Conservation (phyloP, 2,888 invertebrate genomes). For the Melieria omissa region DNA sequence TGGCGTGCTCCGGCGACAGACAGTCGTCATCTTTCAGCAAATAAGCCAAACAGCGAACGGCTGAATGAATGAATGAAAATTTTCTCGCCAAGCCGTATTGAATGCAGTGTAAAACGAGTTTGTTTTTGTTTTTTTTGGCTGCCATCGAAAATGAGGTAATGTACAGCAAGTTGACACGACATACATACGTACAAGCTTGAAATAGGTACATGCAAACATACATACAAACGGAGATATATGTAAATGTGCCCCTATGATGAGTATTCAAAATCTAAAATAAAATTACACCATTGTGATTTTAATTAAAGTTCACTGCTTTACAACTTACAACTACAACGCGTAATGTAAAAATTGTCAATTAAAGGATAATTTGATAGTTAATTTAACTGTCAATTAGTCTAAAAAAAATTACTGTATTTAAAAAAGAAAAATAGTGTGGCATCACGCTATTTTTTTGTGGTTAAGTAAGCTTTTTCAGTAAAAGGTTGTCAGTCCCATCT, state of each 20-base stretch:
- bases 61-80: conserved; percentile 21
- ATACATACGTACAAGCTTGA: no score
- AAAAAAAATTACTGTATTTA: no score
- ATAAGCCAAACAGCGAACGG: background rate
- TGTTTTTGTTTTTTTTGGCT: background rate
- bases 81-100: conserved; percentile 15
- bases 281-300: no score
- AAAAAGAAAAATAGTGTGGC: no score
- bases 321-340: no score
- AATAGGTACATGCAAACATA: background rate
- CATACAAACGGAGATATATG: background rate
- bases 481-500: background rate
- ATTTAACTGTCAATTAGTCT: no score
- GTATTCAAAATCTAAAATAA: background rate
- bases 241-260: background rate
- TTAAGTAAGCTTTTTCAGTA: no score
- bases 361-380: no score
- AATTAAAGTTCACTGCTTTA: no score
- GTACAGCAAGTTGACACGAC: background rate
- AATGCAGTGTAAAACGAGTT: conserved; percentile 20
- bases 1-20: conserved; percentile 7
- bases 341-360: no score
- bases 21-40: conserved; percentile 15
- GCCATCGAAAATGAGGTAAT: conserved; percentile 5
- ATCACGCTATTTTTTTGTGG: no score